Percentiles rank a stretch among this genome's conserved stretches.
These are phyloP conservation scores for Pseudanteris insignis DNA, from an alignment of 2,888 invertebrate species.

Conservation along the genomic window DNA sequence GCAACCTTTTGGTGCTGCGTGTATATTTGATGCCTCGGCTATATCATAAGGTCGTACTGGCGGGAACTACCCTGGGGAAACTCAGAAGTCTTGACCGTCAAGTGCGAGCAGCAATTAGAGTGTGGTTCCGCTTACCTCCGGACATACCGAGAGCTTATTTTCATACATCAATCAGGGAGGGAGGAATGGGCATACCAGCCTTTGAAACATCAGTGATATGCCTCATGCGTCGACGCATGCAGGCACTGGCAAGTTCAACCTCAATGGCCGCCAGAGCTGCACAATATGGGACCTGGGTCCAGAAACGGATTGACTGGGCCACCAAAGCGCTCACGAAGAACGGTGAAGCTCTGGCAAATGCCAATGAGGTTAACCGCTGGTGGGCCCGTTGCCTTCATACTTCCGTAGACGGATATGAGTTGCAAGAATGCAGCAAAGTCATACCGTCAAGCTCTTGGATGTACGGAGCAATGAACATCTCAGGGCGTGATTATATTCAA, in stretches of 20 bases:
- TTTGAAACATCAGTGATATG: not conserved
- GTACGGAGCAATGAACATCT: slow-evolving; percentile 38
- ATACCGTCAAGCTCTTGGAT: slow-evolving; percentile 37
- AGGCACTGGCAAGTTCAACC: not conserved
- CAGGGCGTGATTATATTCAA: slow-evolving; percentile 55
- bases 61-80: slow-evolving; percentile 29
- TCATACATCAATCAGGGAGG: not conserved
- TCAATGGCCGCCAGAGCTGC: not conserved
- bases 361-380: too few relatives aligned
- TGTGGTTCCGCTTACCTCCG: not conserved
- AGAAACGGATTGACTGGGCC: too few relatives aligned
- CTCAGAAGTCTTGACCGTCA: slow-evolving; percentile 55
- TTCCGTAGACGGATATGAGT: too few relatives aligned
- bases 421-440: slow-evolving; percentile 23
- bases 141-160: slow-evolving; percentile 2
- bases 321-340: too few relatives aligned
- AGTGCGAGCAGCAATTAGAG: slow-evolving; percentile 46
- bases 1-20: not conserved
- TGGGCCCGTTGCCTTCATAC: too few relatives aligned
- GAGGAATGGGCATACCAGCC: not conserved
- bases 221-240: not conserved
- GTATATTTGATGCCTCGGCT: slow-evolving; percentile 1
- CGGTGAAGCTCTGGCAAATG: too few relatives aligned
- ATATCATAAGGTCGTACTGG: slow-evolving; percentile 51
- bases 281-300: too few relatives aligned